Base-by-base conservation (phyloP, 2,888 invertebrate genomes). In the Drosophila diplacantha region DNA sequence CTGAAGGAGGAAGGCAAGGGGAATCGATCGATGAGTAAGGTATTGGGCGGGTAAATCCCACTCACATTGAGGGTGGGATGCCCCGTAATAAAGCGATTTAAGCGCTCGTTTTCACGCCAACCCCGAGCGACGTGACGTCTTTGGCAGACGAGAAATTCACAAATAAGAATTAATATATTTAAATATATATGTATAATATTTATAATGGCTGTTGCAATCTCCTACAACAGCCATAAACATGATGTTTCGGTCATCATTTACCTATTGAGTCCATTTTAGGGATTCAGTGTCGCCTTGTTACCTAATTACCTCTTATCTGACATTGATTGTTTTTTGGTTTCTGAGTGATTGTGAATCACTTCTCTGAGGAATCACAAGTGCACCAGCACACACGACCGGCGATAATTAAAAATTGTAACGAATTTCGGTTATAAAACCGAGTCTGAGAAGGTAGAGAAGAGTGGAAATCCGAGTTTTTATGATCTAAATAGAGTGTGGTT, bases 1-100 rank as follows among this genome's bases (percentile, higher is more conserved):
- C 96, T 96, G 7, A 0, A 49, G 5, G 38, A 7, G 3, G 26
- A 46, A 31, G 26, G 20, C 11, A 31, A 32, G 38, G 14, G 20
- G 9, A 32, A 51, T 29, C 16, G 14, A n/a, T 34, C 22, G 29
- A 46, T 65, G 65, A 56, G 37, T 64, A 63, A 65, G 22, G 11
- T 16, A 12, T 51, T 16, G 20, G 49, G 34, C 56, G 9, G 71
- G 68, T 37, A 60, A 46, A 59, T n/a, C 57, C 57, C 38, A 39
- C 26, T 24, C 38, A 44, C 34, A 20, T 14, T 20, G 24, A 9
- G 18, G 12, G 22, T 22, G 41, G 51, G 51, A 31, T 34, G 16
- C 61, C 58, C 61, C 63, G 18, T 5, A 24, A 41, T 63, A 34
- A 61, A 41, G n/a, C 34, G 60, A 32, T 49, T 60, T 24, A 58